Percentiles rank a stretch among this genome's conserved stretches.
Conservation (phyloP, 2,888 invertebrate genomes). For the Aphidius colemani region DNA sequence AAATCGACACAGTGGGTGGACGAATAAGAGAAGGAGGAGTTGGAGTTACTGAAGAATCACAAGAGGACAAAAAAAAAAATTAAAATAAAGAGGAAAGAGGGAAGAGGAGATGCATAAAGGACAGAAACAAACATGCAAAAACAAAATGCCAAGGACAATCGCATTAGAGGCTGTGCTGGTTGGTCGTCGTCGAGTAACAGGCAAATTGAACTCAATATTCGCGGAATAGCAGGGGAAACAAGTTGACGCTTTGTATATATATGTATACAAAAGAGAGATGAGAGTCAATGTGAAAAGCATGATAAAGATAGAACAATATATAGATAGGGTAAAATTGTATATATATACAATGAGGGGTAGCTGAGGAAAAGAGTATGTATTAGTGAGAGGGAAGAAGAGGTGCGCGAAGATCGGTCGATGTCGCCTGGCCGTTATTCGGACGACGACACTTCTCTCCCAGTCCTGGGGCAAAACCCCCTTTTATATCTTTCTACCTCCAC, state of each 20-base stretch:
- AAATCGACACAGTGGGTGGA: too few relatives aligned
- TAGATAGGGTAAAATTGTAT: not conserved
- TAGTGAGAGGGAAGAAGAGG: conserved; percentile 36
- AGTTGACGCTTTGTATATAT: conserved; percentile 54
- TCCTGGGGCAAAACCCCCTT: conserved; percentile 41
- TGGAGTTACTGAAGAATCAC: not conserved
- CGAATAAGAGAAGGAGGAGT: too few relatives aligned
- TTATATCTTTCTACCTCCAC: conserved; percentile 33
- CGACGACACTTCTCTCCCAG: conserved; percentile 60
- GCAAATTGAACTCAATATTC: conserved; percentile 58
- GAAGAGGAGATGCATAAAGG: not conserved
- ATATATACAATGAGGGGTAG: conserved; percentile 17
- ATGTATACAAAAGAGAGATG: not conserved
- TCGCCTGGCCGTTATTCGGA: conserved; percentile 61
- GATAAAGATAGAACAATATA: too few relatives aligned
- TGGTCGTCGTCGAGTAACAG: conserved; percentile 46
- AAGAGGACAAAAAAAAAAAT: not conserved
- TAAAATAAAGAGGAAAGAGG: not conserved
- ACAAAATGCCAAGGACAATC: conserved; percentile 50
- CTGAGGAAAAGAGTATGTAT: conserved; percentile 26
- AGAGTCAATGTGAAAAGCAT: not conserved
- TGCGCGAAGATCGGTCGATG: conserved; percentile 60
- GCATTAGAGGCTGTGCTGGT: conserved; percentile 45
- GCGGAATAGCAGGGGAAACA: conserved; percentile 57
- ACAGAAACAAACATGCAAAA: not conserved